Base-by-base conservation (phyloP, 2,888 invertebrate genomes). In the Trissolcus japonicus region DNA sequence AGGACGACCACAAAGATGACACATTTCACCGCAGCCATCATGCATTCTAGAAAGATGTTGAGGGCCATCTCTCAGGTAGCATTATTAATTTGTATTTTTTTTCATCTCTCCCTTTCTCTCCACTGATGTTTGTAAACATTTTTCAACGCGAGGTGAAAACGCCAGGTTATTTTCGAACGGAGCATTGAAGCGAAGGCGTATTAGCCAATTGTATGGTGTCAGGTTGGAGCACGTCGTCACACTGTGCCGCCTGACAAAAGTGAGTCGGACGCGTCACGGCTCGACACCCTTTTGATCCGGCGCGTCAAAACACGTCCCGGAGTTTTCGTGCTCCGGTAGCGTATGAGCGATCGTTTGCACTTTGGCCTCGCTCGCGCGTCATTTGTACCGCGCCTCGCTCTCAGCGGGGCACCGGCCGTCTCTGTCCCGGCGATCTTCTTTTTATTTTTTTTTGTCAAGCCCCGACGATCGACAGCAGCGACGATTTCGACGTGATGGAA, bases 221-320 rank as follows among this genome's bases (percentile, higher is more conserved):
- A 25, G 25, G 25, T 25, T 25, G 25, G 25, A 25, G 25, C 25
- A 43, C n/a, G 43, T 43, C n/a, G 43, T 80, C 57, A 67, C 61
- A 62, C 61, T 73, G 3, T 61, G 35, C 11, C 35, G 35, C 7
- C 35, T 7, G 35, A 35, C 35, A 35, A 35, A 35, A 35, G 35
- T 11, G 35, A 35, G 7, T 11, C 9, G 46, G 16, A 14, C n/a
- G 16, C 46, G 19, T 51, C 80, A 82, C 79, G 83, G 79, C 75
- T 81, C 69, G 79, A 79, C 80, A 73, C 76, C 68, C 62, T 63
- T 57, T 77, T 69, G 73, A 79, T 63, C 53, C 62, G 57, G 46
- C 51, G 54, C 63, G 84, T 86, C 84, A 57, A 56, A 57, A 57
- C 51, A 50, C 16, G 29, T 53, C 2, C 21, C 11, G 11, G 7